Percentiles rank a stretch among this genome's conserved stretches.
phyloP scores from a whole-genome alignment of 2,888 invertebrate genomes.

The Cantharis rufa region DNA sequence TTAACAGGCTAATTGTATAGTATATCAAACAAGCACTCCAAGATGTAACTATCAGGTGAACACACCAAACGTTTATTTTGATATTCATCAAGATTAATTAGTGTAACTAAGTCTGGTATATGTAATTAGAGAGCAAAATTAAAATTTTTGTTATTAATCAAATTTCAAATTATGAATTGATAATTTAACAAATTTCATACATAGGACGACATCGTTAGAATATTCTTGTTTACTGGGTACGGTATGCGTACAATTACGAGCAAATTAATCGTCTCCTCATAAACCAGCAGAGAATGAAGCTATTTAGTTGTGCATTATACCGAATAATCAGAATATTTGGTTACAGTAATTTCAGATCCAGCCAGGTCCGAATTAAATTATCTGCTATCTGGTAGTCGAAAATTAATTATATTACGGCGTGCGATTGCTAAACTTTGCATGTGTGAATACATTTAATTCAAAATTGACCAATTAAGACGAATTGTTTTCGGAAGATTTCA shows the following conservation, averaged over 20 bases:
- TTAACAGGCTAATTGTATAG: background rate
- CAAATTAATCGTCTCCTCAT: constrained; percentile 18
- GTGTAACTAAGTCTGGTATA: background rate
- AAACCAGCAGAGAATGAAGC: constrained; percentile 12
- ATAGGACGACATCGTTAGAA: background rate
- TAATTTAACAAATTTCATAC: background rate
- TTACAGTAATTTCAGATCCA: constrained; percentile 15
- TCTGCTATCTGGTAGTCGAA: constrained; percentile 10
- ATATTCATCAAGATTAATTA: background rate
- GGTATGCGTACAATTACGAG: constrained; percentile 17
- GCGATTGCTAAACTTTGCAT: constrained; percentile 11
- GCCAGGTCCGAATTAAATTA: constrained; percentile 18
- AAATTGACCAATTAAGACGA: background rate
- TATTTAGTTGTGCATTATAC: constrained; percentile 17
- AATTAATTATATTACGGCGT: constrained; percentile 6
- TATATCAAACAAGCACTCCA: background rate
- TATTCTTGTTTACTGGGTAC: constrained; percentile 9
- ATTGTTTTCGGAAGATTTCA: background rate
- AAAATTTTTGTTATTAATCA: background rate
- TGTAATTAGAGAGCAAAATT: background rate
- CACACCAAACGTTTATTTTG: background rate
- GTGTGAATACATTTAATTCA: background rate
- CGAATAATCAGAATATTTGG: constrained; percentile 17
- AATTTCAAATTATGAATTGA: background rate
- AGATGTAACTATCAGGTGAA: background rate